Evolutionary conservation across 2,113 vertebrate species (phyloP).

Genomic region (Anseranas semipalmata): DNA sequence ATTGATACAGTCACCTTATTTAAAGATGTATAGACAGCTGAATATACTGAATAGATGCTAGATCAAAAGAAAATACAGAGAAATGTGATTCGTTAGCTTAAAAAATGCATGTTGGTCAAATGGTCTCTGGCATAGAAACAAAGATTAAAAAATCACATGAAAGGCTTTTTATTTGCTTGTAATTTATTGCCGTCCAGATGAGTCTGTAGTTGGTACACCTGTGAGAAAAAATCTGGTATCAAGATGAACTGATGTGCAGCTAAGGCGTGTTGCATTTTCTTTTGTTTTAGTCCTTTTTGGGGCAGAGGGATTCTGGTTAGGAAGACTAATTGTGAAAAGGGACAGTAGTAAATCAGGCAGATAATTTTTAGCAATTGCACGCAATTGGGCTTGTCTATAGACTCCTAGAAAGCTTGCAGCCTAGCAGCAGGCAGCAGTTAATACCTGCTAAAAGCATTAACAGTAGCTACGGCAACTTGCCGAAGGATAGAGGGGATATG

Average conservation of each 20-base stretch:
- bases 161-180: neutral
- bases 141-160: neutral
- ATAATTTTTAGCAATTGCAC: slow-evolving; percentile 28
- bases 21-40: neutral
- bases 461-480: slow-evolving; percentile 54
- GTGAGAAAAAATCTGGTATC: neutral
- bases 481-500: slow-evolving; percentile 36
- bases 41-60: neutral
- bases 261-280: neutral
- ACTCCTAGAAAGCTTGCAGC: slow-evolving; percentile 14
- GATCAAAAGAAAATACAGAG: neutral
- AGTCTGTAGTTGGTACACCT: neutral
- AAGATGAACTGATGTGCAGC: neutral
- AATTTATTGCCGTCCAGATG: neutral
- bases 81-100: neutral
- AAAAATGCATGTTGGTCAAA: neutral
- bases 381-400: neutral
- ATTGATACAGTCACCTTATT: neutral
- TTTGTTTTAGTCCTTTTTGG: neutral
- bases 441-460: slow-evolving; percentile 74
- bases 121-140: neutral
- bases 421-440: slow-evolving; percentile 27
- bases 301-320: neutral
- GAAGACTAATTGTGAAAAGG: neutral
- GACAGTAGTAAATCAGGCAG: neutral